Conservation (phyloP, 2,113 vertebrate species). For the Hirundichthys speculiger region DNA sequence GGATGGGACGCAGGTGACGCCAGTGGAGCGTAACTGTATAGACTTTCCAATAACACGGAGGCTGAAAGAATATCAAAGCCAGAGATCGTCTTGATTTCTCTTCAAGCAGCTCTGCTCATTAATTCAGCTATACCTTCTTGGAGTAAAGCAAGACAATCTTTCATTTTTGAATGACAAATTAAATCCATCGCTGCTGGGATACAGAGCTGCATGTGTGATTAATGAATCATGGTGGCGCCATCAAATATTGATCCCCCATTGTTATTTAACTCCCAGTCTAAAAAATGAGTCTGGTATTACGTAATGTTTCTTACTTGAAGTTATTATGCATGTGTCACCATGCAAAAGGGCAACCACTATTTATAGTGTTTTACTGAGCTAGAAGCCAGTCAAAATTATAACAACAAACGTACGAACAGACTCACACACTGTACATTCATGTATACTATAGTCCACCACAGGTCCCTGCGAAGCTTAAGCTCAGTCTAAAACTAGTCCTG, state of each 20-base stretch:
- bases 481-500: constrained; percentile 51
- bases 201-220: constrained; percentile 19
- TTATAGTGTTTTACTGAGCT: constrained; percentile 65
- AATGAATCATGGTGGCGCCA: constrained; percentile 28
- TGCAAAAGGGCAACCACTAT: constrained; percentile 68
- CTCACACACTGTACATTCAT: constrained; percentile 4
- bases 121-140: constrained; percentile 8
- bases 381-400: constrained; percentile 56
- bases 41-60: constrained; percentile 32
- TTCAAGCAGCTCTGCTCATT: constrained; percentile 11
- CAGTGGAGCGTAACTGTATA: constrained; percentile 29
- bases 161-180: constrained; percentile 23
- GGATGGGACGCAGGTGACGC: constrained; percentile 50
- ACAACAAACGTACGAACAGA: constrained; percentile 26
- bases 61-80: constrained; percentile 31
- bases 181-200: constrained; percentile 8
- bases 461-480: constrained; percentile 44
- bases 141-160: constrained; percentile 7
- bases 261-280: constrained; percentile 27
- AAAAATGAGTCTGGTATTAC: constrained; percentile 37
- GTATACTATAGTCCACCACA: constrained; percentile 22
- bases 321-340: constrained; percentile 55
- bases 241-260: constrained; percentile 42
- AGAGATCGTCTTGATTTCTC: constrained; percentile 33
- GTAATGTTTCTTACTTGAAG: constrained; percentile 19